phyloP scores from a whole-genome alignment of 2,888 invertebrate species.

The Nomada hirtipes region DNA sequence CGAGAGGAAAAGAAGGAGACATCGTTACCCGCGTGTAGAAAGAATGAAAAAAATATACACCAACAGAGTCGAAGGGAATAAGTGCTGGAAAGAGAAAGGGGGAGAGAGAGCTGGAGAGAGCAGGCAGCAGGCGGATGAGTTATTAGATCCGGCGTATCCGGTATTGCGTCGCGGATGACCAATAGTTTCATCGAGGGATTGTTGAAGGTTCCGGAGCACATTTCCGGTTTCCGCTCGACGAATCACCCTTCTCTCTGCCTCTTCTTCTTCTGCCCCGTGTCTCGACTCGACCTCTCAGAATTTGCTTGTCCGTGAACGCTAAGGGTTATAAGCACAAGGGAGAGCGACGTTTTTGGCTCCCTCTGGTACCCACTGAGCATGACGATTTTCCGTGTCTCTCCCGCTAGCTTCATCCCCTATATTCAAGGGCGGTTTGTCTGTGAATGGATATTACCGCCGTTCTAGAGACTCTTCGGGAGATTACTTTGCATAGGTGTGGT shows the following conservation, averaged over 20 bases:
- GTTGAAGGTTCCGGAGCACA: conserved; percentile 85
- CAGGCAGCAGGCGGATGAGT: conserved; percentile 80
- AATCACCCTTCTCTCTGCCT: conserved; percentile 74
- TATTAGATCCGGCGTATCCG: conserved; percentile 84
- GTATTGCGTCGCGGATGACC: conserved; percentile 84
- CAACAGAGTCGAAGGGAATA: neutral
- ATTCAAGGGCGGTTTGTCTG: conserved; percentile 51
- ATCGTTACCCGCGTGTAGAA: conserved; percentile 40
- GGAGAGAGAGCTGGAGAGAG: conserved; percentile 28
- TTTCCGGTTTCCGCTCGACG: conserved; percentile 84
- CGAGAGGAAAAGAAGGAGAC: conserved; percentile 68
- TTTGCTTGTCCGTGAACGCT: conserved; percentile 49
- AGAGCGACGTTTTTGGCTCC: conserved; percentile 42
- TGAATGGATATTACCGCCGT: conserved; percentile 57
- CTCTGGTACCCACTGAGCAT: conserved; percentile 42
- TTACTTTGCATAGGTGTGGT: conserved; percentile 23
- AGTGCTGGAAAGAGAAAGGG: neutral
- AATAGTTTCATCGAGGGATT: conserved; percentile 85
- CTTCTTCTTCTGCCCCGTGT: conserved; percentile 63
- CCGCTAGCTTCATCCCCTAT: conserved; percentile 40
- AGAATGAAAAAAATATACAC: conserved; percentile 30
- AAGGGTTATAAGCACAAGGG: conserved; percentile 2
- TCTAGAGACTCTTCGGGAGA: conserved; percentile 37
- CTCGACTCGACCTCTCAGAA: conserved; percentile 69
- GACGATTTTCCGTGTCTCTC: conserved; percentile 45